Percentiles rank a stretch among this genome's conserved stretches.
Evolutionary conservation across 2,113 vertebrate species (phyloP).

Genomic region (Calonectris borealis): DNA sequence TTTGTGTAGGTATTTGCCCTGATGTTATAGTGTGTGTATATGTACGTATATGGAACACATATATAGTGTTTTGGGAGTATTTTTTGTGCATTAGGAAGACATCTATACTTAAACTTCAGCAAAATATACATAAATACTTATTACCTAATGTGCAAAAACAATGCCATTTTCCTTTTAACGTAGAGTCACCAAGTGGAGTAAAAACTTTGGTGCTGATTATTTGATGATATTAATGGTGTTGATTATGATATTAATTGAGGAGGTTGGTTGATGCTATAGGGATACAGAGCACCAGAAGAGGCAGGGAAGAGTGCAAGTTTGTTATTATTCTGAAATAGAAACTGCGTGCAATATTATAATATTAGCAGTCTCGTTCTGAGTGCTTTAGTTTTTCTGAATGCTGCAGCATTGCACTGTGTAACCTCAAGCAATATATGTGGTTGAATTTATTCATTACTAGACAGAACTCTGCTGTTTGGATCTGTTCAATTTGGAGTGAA

Average conservation of each 20-base stretch:
- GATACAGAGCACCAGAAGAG: neutral
- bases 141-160: neutral
- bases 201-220: neutral
- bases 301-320: neutral
- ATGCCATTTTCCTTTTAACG: neutral
- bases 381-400: neutral
- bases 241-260: neutral
- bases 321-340: neutral
- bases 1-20: neutral
- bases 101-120: neutral
- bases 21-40: neutral
- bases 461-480: neutral
- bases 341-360: neutral
- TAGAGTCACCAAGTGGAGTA: neutral
- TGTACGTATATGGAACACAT: neutral
- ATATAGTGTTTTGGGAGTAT: neutral
- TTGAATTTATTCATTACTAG: slow-evolving; percentile 5
- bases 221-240: neutral
- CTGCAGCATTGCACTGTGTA: neutral
- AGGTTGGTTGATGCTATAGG: neutral
- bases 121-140: neutral
- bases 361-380: neutral
- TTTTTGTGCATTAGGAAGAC: neutral
- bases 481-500: neutral
- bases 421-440: neutral